Percentiles rank a stretch among this genome's conserved stretches.
phyloP scores from a whole-genome alignment of 1,140 invertebrate species.

The Helicoverpa armigera region DNA sequence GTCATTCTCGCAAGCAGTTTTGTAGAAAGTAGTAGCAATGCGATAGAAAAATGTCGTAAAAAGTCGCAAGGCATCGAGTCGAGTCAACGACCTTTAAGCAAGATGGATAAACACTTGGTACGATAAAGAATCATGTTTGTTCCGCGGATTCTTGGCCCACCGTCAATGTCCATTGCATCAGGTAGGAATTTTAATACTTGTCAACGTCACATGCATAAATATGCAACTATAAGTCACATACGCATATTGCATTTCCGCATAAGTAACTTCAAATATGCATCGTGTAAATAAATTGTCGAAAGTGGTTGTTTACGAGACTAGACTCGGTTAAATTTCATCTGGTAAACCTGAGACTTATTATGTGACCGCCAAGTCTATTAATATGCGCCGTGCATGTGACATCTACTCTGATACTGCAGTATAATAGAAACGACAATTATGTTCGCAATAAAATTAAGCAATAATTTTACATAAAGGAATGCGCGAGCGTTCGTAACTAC shows the following conservation, averaged over 20 bases:
- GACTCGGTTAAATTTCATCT: slow-evolving; percentile 52
- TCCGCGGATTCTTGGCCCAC: slow-evolving; percentile 63
- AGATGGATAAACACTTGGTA: slow-evolving; percentile 12
- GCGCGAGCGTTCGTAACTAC: neutral
- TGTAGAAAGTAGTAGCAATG: neutral
- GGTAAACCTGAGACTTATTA: slow-evolving; percentile 56
- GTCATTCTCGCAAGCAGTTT: neutral
- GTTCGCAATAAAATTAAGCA: slow-evolving; percentile 34
- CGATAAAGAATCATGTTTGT: slow-evolving; percentile 47
- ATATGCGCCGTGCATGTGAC: slow-evolving; percentile 33
- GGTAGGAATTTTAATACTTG: slow-evolving; percentile 60
- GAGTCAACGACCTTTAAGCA: slow-evolving; percentile 52
- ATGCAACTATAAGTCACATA: slow-evolving; percentile 48
- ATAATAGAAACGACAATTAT: slow-evolving; percentile 9
- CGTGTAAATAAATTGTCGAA: slow-evolving; percentile 6
- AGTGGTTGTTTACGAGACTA: slow-evolving; percentile 1
- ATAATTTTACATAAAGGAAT: neutral
- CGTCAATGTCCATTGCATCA: slow-evolving; percentile 63
- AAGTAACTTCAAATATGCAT: slow-evolving; percentile 15
- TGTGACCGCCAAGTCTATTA: slow-evolving; percentile 15
- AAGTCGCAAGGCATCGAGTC: slow-evolving; percentile 1
- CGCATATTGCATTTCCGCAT: slow-evolving; percentile 3
- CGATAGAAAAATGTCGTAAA: slow-evolving; percentile 9
- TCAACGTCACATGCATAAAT: slow-evolving; percentile 29
- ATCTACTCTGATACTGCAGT: slow-evolving; percentile 1